These are phyloP conservation scores for Carposina sasakii DNA, from an alignment of 1,140 invertebrate genomes.

Conservation along the genomic window DNA sequence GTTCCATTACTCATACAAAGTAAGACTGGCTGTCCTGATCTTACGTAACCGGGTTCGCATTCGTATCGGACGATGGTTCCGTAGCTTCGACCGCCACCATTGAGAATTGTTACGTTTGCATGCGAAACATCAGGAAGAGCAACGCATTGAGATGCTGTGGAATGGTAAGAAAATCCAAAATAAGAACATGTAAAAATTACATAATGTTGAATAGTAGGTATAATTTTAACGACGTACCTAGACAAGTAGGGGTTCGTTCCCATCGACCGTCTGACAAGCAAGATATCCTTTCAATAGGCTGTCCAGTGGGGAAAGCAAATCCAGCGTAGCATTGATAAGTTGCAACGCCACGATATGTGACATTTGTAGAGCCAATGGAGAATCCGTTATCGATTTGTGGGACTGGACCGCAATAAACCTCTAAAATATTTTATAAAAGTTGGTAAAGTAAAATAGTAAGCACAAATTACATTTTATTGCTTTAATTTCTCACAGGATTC, in stretches of 20 bases:
- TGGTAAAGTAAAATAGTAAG: constrained; percentile 6
- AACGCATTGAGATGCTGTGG: constrained; percentile 92
- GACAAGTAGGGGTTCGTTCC: constrained; percentile 92
- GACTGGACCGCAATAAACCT: constrained; percentile 97
- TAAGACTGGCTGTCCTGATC: constrained; percentile 90
- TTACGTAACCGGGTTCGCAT: constrained; percentile 93
- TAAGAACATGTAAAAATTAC: not conserved
- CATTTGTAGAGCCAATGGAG: constrained; percentile 95
- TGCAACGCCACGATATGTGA: constrained; percentile 93
- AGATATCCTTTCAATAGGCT: constrained; percentile 91
- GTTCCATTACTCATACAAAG: constrained; percentile 97
- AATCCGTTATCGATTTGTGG: constrained; percentile 98
- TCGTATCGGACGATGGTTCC: constrained; percentile 96
- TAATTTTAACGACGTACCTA: constrained; percentile 73
- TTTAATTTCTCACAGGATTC: not conserved
- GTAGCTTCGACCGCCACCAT: constrained; percentile 94
- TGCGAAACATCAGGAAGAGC: constrained; percentile 90
- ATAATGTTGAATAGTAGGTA: not conserved
- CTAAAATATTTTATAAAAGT: constrained; percentile 72
- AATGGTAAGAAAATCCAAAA: constrained; percentile 24
- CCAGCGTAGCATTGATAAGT: constrained; percentile 98
- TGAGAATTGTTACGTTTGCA: constrained; percentile 90
- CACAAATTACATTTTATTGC: too few species aligned
- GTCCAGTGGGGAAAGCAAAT: constrained; percentile 91
- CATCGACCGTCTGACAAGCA: constrained; percentile 91